Base-by-base conservation (phyloP, 2,113 vertebrate species). In the Tachycineta bicolor region DNA sequence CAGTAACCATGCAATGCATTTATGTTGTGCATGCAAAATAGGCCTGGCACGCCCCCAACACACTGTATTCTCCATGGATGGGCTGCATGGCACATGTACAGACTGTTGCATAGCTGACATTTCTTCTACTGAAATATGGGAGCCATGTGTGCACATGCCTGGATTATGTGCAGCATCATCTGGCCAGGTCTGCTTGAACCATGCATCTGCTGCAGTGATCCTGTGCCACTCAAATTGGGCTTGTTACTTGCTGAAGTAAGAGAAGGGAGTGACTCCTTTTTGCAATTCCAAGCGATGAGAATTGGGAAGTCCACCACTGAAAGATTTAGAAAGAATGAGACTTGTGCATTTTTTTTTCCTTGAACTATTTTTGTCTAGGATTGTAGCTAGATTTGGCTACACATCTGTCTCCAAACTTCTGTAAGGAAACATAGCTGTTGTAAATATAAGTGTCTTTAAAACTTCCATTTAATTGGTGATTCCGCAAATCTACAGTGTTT, bases 401-500 rank as follows among this genome's bases (percentile, higher is more conserved):
- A 52, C 65, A 82, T 91, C 63, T 89, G 65, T 78, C 69, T 92
- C 68, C 49, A 91, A 83, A 84, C 55, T 62, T 79, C 37, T 88
- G 18, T 67, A 33, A 83, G 63, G 55, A 90, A 88, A 58, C 50
- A 43, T 73, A 67, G 68, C 49, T 64, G 53, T 68, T 82, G 44
- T 75, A 71, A 87, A 83, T 90, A 63, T 43, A 80, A 83, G 41
- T 0, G 0, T 59, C 81, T 73, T 80, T 59, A 52, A 37, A 87
- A 65, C 26, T 52, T 77, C 53, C 8, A 73, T 81, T 93, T 83
- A 78, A 22, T 86, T 81, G 68, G 53, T 90, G 90, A 88, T 76
- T 85, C 92, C 71, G 83, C 50, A 88, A 74, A 90, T 90, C 59
- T 91, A 37, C 67, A 33, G 33, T 60, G 62, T 91, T 93, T 94